Conservation (phyloP, 2,113 vertebrate species). For the Todiramphus saurophagus region DNA sequence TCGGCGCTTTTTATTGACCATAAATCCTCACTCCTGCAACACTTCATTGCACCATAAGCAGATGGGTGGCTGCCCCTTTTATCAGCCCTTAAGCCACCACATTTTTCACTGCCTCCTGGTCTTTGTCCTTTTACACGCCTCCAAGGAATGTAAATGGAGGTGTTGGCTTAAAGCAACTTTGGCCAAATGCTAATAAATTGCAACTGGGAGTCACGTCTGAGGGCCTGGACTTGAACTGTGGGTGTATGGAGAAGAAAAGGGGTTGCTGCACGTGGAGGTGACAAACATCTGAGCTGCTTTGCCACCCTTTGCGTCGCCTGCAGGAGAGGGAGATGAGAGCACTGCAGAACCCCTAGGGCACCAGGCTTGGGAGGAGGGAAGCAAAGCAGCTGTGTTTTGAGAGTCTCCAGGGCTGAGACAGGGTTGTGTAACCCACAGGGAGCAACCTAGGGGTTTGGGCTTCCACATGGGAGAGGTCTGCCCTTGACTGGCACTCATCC, state of each 20-base stretch:
- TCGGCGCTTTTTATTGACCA: constrained; percentile 3
- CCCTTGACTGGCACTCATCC: accelerated
- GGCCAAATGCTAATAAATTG: background rate
- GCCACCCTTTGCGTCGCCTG: accelerated
- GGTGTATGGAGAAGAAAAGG: background rate
- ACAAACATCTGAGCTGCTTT: background rate
- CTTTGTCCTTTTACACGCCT: accelerated
- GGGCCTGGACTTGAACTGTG: background rate
- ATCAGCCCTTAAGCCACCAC: background rate
- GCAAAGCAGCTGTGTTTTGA: background rate
- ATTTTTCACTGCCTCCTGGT: background rate
- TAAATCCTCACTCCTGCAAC: constrained; percentile 4
- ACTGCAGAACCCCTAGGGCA: background rate
- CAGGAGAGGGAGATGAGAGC: background rate
- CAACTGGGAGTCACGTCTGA: background rate
- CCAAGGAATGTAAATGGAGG: background rate
- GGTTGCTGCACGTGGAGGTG: background rate
- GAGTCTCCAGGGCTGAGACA: background rate
- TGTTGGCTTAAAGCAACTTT: background rate
- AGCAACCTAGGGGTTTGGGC: background rate
- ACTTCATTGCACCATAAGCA: background rate
- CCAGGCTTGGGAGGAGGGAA: background rate
- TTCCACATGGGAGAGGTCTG: accelerated
- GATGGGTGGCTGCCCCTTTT: background rate
- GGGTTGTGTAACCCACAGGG: background rate